Conservation (phyloP, 2,113 vertebrate genomes). For the Sminthopsis crassicaudata region DNA sequence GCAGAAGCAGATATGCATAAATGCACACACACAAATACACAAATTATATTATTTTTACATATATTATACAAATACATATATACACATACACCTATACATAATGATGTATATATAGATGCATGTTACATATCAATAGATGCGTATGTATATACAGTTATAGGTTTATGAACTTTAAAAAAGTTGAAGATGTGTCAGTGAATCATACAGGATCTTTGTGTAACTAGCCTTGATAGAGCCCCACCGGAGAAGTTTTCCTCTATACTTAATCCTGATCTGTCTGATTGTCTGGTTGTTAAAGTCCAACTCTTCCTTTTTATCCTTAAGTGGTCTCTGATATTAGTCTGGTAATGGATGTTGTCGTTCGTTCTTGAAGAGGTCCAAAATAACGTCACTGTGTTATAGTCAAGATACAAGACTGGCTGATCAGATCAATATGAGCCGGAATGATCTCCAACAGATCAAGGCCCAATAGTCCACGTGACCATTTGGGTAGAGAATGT, state of each 20-base stretch:
- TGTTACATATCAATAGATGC: constrained; percentile 2
- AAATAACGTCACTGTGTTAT: neutral
- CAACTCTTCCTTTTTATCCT: constrained; percentile 6
- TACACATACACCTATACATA: constrained; percentile 10
- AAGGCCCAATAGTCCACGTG: neutral
- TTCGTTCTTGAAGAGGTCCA: neutral
- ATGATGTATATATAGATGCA: constrained; percentile 5
- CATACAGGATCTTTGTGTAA: neutral
- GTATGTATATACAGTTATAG: neutral
- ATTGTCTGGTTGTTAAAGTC: constrained; percentile 3
- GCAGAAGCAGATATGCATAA: constrained; percentile 50
- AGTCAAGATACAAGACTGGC: neutral
- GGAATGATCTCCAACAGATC: neutral
- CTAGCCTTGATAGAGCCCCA: constrained; percentile 30
- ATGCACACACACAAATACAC: neutral
- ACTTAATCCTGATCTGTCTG: neutral
- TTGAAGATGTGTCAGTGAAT: neutral
- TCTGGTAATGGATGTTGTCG: neutral
- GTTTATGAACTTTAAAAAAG: constrained; percentile 12
- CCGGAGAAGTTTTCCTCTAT: neutral
- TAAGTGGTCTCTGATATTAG: neutral
- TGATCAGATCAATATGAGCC: neutral
- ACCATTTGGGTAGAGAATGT: neutral
- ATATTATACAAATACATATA: neutral
- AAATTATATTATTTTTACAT: no score